A percentile compares a stretch with the other conserved stretches of the same genome.
phyloP scores from a whole-genome alignment of 2,113 vertebrate genomes.

The Crypturellus undulatus region DNA sequence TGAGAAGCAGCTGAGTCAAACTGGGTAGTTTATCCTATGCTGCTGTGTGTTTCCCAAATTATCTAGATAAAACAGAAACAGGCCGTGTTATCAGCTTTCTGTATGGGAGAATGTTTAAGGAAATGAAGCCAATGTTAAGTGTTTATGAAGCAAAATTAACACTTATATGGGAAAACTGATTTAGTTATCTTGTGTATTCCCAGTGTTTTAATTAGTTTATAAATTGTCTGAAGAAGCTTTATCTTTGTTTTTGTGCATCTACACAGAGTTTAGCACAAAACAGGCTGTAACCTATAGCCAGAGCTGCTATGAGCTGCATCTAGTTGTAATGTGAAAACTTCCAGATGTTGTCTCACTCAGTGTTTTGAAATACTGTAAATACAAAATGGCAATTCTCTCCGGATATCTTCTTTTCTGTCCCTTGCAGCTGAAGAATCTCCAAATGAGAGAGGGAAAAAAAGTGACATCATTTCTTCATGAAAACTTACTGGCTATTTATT shows the following conservation, averaged over 20 bases:
- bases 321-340: not conserved
- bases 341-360: not conserved
- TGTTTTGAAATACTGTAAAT: not conserved
- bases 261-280: not conserved
- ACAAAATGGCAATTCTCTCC: not conserved
- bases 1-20: not conserved
- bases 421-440: not conserved
- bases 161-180: not conserved
- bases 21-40: not conserved
- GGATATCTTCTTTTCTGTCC: not conserved
- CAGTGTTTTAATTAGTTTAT: not conserved
- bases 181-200: not conserved
- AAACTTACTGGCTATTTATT: not conserved
- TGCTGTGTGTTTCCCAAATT: not conserved
- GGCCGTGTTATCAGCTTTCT: not conserved
- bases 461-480: not conserved
- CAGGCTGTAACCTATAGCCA: not conserved
- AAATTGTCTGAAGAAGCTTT: not conserved
- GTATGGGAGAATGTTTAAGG: not conserved
- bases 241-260: not conserved
- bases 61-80: not conserved
- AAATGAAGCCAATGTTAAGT: not conserved
- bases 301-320: not conserved
- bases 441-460: not conserved
- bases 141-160: not conserved